Evolutionary conservation across 2,888 invertebrate genomes (phyloP), one percentile per base, ranked within the genome.

Genomic region (Helleia helle): DNA sequence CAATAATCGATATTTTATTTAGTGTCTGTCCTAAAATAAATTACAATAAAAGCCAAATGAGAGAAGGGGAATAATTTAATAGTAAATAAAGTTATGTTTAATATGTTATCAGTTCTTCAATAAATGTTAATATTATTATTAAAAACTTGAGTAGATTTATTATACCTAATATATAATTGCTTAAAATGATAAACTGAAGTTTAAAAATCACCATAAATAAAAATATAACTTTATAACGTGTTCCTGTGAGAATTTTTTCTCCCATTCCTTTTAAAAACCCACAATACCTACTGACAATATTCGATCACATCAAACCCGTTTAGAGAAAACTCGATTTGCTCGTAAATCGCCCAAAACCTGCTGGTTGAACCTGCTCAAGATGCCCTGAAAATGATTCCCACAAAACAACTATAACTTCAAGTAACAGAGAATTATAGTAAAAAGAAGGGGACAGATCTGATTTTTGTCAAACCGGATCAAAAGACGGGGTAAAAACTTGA

Each of bases 301-400:
- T 38, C 54, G 56, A 55, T 40, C 1, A 3, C 3, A 22, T 4
- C 5, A 22, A 56, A 58, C 34, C 58, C 61, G 34, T 53, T 55
- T 51, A 27, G 55, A 60, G 51, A 60, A 63, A 65, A 64, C 56
- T 58, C 59, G 55, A 62, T 57, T 52, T 4, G 22, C 22, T 22
- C 22, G 22, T 22, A 22, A 48, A 17, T 17, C 22, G 11, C 5
- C 18, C 44, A 46, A 49, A 49, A 43, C n/a, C 42, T 44, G 48
- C 38, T 30, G 42, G 42, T 26, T 49, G 51, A 62, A 71, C 71
- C 65, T 64, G 73, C 72, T 62, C 53, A 49, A 58, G 50, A 45
- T 34, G 48, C 34, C 55, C 56, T 55, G 7, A 29, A 39, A 39
- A 41, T 41, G 56, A 58, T 68, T 71, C 72, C 58, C 72, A 71